Percentiles rank a stretch among this genome's conserved stretches.
Evolutionary conservation across 2,888 invertebrate genomes (phyloP).

Genomic region (Lasioglossum calceatum): DNA sequence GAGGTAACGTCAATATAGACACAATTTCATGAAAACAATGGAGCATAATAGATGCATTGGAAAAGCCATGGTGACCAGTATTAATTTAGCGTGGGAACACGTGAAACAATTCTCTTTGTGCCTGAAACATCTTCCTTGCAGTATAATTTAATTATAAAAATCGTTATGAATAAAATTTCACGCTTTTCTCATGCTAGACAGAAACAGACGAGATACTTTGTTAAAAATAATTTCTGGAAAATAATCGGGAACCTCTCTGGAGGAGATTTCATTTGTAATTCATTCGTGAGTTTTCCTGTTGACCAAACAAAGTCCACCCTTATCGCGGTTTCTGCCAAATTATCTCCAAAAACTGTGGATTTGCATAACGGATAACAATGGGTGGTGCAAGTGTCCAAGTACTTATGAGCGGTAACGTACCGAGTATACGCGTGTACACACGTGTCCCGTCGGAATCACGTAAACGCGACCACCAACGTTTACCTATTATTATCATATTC

Average conservation of each 20-base stretch:
- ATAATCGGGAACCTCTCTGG: neutral
- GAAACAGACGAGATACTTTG: no score
- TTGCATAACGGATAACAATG: neutral
- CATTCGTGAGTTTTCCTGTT: neutral
- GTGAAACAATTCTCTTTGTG: neutral
- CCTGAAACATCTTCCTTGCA: neutral
- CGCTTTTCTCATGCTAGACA: neutral
- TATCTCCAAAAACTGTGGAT: neutral
- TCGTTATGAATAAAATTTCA: neutral
- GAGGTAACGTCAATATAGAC: neutral
- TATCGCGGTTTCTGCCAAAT: neutral
- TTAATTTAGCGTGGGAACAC: neutral
- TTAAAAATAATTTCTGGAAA: neutral
- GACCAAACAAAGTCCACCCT: neutral
- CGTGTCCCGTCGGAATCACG: neutral
- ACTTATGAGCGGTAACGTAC: neutral
- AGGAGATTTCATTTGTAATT: neutral
- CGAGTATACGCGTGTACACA: neutral
- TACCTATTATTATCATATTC: slow-evolving; percentile 70
- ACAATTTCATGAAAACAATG: neutral
- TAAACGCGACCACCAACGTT: slow-evolving; percentile 21
- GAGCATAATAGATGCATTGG: neutral
- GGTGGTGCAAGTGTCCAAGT: neutral
- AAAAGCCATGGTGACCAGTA: neutral
- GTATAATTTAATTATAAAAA: neutral